These are phyloP conservation scores for Enteromius treurensis DNA, from an alignment of 2,797 vertebrate species.

Conservation along the genomic window DNA sequence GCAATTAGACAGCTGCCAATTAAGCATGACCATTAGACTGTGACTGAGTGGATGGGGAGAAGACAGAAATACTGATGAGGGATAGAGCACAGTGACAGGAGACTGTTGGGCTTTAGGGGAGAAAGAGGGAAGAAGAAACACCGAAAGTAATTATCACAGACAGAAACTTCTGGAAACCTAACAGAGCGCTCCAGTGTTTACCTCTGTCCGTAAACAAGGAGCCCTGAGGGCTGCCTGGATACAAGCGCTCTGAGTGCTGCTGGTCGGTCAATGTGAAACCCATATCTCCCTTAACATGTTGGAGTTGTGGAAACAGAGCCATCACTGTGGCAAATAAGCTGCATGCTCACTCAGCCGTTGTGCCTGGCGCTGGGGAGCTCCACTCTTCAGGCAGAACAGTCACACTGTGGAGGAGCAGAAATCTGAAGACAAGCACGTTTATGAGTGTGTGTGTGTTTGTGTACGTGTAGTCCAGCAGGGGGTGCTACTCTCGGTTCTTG, in stretches of 20 bases:
- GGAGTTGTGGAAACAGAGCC: conserved; percentile 34
- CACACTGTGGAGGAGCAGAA: conserved; percentile 37
- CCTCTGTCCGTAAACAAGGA: conserved; percentile 22
- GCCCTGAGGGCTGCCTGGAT: background rate
- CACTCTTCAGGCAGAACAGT: conserved; percentile 27
- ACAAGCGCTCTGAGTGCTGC: conserved; percentile 12
- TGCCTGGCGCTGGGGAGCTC: conserved; percentile 6
- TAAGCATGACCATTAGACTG: conserved; percentile 77
- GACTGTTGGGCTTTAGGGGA: conserved; percentile 18
- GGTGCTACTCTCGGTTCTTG: conserved; percentile 66
- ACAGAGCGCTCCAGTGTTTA: conserved; percentile 20
- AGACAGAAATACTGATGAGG: conserved; percentile 55
- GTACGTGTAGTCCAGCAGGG: conserved; percentile 68
- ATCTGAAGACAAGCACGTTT: background rate
- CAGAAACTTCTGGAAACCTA: conserved; percentile 31
- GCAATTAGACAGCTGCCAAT: conserved; percentile 81
- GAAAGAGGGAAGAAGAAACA: background rate
- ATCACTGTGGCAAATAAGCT: conserved; percentile 39
- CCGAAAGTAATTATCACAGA: background rate
- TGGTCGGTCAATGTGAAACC: conserved; percentile 18
- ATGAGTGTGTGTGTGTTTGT: conserved; percentile 41
- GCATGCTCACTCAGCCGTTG: conserved; percentile 22
- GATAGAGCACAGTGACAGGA: conserved; percentile 28
- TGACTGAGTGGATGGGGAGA: conserved; percentile 59
- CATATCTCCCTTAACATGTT: conserved; percentile 37